Evolutionary conservation across 2,888 invertebrate species (phyloP).

Genomic region (Xylota sylvarum): DNA sequence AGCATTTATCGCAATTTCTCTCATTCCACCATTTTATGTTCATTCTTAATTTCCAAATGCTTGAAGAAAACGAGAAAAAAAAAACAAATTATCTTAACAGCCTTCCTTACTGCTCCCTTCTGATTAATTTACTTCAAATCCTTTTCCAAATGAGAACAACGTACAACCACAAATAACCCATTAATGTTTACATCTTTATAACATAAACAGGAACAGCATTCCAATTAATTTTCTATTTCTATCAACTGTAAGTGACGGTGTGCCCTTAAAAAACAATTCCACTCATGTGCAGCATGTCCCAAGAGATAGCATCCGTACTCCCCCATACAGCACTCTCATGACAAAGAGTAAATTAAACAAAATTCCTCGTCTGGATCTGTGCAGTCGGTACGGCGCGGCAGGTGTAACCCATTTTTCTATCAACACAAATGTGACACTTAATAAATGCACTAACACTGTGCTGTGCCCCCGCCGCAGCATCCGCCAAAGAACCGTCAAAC

Average conservation of each 20-base stretch:
- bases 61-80: background rate
- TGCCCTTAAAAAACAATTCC: slow-evolving; percentile 50
- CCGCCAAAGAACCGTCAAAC: slow-evolving; percentile 31
- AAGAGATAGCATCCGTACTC: slow-evolving; percentile 28
- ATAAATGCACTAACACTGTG: slow-evolving; percentile 49
- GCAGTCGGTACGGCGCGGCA: slow-evolving; percentile 51
- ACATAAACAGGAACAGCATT: slow-evolving; percentile 72
- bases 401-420: slow-evolving; percentile 76
- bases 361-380: slow-evolving; percentile 52
- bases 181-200: slow-evolving; percentile 68
- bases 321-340: slow-evolving; percentile 15
- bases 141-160: slow-evolving; percentile 52
- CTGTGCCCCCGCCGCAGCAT: background rate
- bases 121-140: slow-evolving; percentile 53
- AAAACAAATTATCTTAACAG: slow-evolving; percentile 18
- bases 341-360: slow-evolving; percentile 28
- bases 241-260: slow-evolving; percentile 53
- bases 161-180: slow-evolving; percentile 54
- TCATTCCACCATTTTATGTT: slow-evolving; percentile 15
- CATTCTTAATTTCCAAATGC: too few species aligned
- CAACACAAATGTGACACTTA: slow-evolving; percentile 58
- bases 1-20: too few species aligned
- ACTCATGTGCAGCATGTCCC: slow-evolving; percentile 49
- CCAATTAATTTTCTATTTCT: slow-evolving; percentile 68
- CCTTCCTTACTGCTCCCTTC: slow-evolving; percentile 20